These are phyloP conservation scores for Okamejei kenojei DNA, from an alignment of 2,797 vertebrate species.

Conservation along the genomic window DNA sequence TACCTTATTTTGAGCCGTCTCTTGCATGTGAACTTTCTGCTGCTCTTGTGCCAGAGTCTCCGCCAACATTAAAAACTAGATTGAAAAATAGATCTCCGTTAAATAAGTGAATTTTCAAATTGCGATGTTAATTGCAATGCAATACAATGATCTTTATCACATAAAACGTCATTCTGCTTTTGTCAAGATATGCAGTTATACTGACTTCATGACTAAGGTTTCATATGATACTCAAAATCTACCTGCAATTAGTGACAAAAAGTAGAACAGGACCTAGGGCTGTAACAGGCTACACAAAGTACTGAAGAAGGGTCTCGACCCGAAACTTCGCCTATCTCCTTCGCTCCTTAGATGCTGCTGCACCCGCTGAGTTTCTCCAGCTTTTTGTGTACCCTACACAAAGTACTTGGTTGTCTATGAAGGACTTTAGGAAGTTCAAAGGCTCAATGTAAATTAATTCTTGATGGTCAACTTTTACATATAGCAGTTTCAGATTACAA, in stretches of 20 bases:
- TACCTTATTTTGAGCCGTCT: conserved; percentile 82
- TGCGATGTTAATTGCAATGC: background rate
- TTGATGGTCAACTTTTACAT: background rate
- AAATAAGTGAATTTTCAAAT: background rate
- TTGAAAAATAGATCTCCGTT: background rate
- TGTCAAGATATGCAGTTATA: background rate
- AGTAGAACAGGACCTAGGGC: background rate
- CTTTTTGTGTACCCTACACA: too few relatives aligned
- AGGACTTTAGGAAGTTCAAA: background rate
- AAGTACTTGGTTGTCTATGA: background rate
- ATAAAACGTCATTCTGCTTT: background rate
- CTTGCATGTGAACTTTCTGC: conserved; percentile 73
- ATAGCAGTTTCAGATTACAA: background rate
- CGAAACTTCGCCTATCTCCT: too few relatives aligned
- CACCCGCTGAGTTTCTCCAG: too few relatives aligned
- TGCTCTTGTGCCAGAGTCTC: conserved; percentile 77
- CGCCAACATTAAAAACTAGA: conserved; percentile 83
- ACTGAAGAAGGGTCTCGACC: too few relatives aligned
- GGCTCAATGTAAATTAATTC: background rate
- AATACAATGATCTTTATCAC: background rate
- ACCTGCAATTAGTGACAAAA: background rate
- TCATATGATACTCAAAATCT: background rate
- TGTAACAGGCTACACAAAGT: background rate
- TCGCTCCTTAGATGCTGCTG: too few relatives aligned
- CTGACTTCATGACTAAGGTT: background rate